Conservation (phyloP, 1,140 invertebrate genomes). For the Ips nitidus region DNA sequence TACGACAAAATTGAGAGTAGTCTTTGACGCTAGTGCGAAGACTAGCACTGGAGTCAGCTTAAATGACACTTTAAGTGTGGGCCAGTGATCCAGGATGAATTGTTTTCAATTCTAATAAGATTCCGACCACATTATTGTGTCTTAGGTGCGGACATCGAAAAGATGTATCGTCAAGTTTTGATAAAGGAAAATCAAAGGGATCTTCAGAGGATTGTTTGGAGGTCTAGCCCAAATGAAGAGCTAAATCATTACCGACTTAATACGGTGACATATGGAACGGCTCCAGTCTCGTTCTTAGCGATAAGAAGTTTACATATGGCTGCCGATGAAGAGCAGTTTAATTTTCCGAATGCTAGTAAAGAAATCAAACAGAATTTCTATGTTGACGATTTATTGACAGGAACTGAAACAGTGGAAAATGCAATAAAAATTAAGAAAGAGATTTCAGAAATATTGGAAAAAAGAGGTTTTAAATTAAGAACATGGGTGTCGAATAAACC, state of each 20-base stretch:
- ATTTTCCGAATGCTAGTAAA: background rate
- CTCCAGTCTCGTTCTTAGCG: slow-evolving; percentile 10
- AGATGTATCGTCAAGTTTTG: slow-evolving; percentile 41
- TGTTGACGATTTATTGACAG: slow-evolving; percentile 17
- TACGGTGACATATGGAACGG: slow-evolving; percentile 10
- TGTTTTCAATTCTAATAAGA: slow-evolving; percentile 50
- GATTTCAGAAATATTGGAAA: background rate
- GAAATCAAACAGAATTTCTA: slow-evolving; percentile 16
- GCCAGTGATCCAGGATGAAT: slow-evolving; percentile 45
- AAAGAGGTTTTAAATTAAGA: too few relatives aligned
- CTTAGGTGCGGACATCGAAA: slow-evolving; percentile 46
- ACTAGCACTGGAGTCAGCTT: background rate
- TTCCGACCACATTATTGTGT: slow-evolving; percentile 50
- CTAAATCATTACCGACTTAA: background rate
- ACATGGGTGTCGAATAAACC: too few relatives aligned
- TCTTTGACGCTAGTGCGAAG: background rate
- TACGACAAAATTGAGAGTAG: background rate
- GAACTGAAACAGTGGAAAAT: slow-evolving; percentile 7
- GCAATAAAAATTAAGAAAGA: background rate
- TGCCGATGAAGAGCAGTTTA: background rate
- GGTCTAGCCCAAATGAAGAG: slow-evolving; percentile 7
- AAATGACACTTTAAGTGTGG: background rate
- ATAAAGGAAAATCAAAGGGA: slow-evolving; percentile 43
- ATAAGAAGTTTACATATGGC: slow-evolving; percentile 2
- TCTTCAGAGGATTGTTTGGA: slow-evolving; percentile 50